Base-by-base conservation (phyloP, 2,888 invertebrate species). In the Eurytoma californica region DNA sequence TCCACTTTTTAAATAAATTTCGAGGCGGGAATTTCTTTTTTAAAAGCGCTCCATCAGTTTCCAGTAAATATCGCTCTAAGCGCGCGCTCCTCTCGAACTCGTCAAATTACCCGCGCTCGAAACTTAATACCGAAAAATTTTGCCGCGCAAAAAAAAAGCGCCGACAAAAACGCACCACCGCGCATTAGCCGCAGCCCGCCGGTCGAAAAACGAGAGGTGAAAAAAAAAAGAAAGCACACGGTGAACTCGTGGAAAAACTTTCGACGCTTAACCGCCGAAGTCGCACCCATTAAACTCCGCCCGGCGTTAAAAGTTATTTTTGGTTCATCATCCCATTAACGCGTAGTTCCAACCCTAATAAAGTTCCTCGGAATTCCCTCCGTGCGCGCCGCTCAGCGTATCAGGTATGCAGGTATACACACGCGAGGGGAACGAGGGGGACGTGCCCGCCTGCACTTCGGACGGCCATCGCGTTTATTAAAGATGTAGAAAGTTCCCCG, bases 401-500 rank as follows among this genome's bases (percentile, higher is more conserved):
- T 69, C 68, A 73, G 55, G 68, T 73, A 78, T 78, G 47, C 73
- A 68, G 67, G 77, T 80, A 73, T 76, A 53, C 65, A 47, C 53
- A 49, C 39, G 55, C 14, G 72, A 13, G 2, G 65, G 69, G 9
- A 39, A 39, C 39, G 39, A 39, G 39, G 39, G 39, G 9, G 9
- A 39, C 39, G 39, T 39, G 39, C 39, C 39, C 39, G 28, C 55
- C 18, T 28, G 60, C 60, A 24, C 53, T 55, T 67, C 14, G 55
- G 30, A 18, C 30, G 49, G 63, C 20, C 72, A 63, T 28, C 57
- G 78, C 72, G 82, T 82, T 79, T 83, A 84, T 84, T 78, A 84
- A 84, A 84, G 83, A 84, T 84, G 84, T 83, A 84, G 83, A 84
- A 82, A 83, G 83, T 82, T 76, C 79, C 80, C 51, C 81, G 70